Conservation (phyloP, 2,797 vertebrate genomes). For the Ceryle rudis region DNA sequence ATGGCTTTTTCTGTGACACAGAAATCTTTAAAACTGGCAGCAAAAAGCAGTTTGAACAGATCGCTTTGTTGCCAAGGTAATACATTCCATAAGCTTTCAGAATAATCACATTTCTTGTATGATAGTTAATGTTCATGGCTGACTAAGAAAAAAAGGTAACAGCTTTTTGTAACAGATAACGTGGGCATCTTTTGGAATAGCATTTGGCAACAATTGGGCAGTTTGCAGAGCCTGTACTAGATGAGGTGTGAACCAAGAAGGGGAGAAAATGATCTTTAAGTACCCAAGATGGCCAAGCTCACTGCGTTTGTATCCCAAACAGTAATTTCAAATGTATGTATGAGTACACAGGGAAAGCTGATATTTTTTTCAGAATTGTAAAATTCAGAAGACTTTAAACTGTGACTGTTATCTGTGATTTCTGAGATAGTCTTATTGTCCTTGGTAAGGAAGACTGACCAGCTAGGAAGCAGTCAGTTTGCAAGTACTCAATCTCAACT, state of each 20-base stretch:
- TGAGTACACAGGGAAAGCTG: neutral
- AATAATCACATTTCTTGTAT: constrained; percentile 34
- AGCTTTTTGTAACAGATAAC: neutral
- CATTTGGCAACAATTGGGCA: neutral
- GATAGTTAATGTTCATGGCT: neutral
- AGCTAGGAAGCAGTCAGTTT: neutral
- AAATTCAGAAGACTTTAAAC: neutral
- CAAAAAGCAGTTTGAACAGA: constrained; percentile 6
- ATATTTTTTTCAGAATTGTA: neutral
- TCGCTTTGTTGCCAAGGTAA: constrained; percentile 41
- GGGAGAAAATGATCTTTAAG: neutral
- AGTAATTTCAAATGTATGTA: neutral
- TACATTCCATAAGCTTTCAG: constrained; percentile 16
- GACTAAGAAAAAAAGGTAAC: neutral
- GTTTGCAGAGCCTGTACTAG: neutral
- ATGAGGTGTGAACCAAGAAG: neutral
- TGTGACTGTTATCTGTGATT: neutral
- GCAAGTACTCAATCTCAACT: neutral
- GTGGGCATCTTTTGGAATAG: neutral
- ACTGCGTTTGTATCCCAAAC: neutral
- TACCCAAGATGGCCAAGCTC: neutral
- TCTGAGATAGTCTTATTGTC: neutral
- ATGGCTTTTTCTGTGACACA: neutral
- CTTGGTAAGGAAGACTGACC: neutral
- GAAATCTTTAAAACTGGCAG: constrained; percentile 2